phyloP scores from a whole-genome alignment of 2,797 vertebrate species.

The Clarias fuscus region DNA sequence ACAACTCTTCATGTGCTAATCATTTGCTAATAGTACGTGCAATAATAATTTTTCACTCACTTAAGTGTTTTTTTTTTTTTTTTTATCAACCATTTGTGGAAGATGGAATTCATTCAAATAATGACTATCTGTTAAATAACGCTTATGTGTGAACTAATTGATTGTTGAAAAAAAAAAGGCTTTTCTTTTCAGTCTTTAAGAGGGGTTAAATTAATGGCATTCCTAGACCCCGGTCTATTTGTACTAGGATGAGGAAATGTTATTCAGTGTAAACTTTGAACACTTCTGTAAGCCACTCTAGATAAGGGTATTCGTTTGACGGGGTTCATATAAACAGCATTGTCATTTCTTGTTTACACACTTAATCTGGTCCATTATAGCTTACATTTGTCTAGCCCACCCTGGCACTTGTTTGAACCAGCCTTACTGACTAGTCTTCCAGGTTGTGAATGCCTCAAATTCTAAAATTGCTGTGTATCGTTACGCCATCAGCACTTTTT shows the following conservation, averaged over 20 bases:
- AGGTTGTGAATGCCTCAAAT: neutral
- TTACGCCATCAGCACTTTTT: neutral
- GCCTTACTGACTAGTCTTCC: neutral
- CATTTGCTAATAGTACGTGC: neutral
- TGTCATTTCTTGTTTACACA: constrained; percentile 5
- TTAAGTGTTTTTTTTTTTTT: neutral
- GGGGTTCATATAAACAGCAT: neutral
- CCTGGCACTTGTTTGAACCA: neutral
- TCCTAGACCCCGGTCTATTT: neutral
- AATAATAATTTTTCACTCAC: neutral
- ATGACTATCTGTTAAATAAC: neutral
- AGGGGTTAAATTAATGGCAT: neutral
- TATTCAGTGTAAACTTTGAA: neutral
- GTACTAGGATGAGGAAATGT: neutral
- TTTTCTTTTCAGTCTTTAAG: neutral
- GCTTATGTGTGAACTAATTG: neutral
- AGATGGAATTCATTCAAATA: no score
- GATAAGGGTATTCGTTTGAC: constrained; percentile 4
- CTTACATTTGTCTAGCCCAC: neutral
- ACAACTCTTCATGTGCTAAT: neutral
- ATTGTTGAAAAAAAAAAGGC: neutral
- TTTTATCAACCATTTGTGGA: neutral
- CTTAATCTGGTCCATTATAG: neutral
- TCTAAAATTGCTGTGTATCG: neutral
- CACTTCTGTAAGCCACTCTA: neutral